phyloP scores from a whole-genome alignment of 2,113 vertebrate species.

The Ondatra zibethicus region DNA sequence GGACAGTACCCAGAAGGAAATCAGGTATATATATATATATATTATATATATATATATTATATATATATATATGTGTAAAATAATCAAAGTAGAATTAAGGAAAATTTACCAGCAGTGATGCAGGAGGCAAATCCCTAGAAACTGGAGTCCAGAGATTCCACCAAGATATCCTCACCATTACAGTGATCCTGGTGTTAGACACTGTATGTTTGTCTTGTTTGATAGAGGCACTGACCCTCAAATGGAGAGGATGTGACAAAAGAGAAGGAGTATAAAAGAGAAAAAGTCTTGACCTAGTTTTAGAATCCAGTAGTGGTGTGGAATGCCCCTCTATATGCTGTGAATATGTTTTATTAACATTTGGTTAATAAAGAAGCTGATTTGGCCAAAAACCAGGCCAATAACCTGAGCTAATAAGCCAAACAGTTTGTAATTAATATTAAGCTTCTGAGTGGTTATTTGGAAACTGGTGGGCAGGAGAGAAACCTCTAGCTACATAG shows the following conservation, averaged over 20 bases:
- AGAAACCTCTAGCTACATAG: too few relatives aligned
- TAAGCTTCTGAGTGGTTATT: too few relatives aligned
- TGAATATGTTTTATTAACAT: too few relatives aligned
- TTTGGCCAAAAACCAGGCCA: too few relatives aligned
- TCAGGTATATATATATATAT: too few relatives aligned
- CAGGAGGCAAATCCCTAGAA: neutral
- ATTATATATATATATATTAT: too few relatives aligned
- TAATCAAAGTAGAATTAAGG: constrained; percentile 41
- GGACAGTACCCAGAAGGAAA: constrained; percentile 39
- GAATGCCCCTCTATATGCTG: too few relatives aligned
- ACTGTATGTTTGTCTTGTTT: constrained; percentile 51
- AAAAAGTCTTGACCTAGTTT: constrained; percentile 9
- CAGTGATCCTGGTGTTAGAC: constrained; percentile 11
- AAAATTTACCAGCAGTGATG: neutral
- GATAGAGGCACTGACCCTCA: neutral
- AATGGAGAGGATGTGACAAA: constrained; percentile 30
- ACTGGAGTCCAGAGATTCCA: neutral
- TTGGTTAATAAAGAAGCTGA: too few relatives aligned
- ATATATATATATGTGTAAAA: constrained; percentile 10
- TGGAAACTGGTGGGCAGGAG: too few relatives aligned
- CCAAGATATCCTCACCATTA: neutral
- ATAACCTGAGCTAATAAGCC: too few relatives aligned
- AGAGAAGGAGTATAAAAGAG: neutral
- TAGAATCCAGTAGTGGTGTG: neutral
- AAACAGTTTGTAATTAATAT: too few relatives aligned